Conservation (phyloP, 2,113 vertebrate genomes). For the Suricata suricatta region DNA sequence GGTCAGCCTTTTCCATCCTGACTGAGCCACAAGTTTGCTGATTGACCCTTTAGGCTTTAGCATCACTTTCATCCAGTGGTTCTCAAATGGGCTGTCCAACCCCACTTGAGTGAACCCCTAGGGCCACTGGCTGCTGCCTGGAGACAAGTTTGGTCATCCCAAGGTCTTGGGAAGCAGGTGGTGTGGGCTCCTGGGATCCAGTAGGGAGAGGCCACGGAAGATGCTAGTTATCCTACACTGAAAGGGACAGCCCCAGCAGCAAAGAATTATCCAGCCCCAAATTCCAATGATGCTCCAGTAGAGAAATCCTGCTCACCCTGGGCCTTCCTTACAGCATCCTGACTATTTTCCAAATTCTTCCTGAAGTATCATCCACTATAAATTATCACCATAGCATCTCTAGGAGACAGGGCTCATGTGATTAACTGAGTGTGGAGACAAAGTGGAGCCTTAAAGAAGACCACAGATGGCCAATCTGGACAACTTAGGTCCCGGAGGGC, state of each 20-base stretch:
- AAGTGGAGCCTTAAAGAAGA: not conserved
- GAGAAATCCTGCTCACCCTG: not conserved
- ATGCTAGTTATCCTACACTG: not conserved
- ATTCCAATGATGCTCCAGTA: not conserved
- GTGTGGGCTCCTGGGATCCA: not conserved
- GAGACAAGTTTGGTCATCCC: not conserved
- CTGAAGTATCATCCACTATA: not conserved
- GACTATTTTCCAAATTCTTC: not conserved
- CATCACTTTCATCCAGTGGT: not conserved
- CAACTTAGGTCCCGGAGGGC: not conserved
- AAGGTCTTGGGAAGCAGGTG: rapidly evolving
- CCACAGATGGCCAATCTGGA: not conserved
- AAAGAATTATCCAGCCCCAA: not conserved
- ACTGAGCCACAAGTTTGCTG: not conserved
- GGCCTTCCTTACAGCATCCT: not conserved
- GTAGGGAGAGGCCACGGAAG: not conserved
- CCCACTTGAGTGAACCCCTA: not conserved
- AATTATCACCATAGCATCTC: not conserved
- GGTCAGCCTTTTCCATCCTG: not conserved
- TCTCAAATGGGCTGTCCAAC: not conserved
- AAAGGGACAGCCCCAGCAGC: too few relatives aligned
- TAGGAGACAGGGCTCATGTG: not conserved
- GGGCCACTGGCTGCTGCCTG: not conserved
- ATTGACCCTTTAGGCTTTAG: not conserved
- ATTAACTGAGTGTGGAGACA: not conserved